These are phyloP conservation scores for Pegea sp. DNA, from an alignment of 23 tunicate genomes.

Conservation along the genomic window DNA sequence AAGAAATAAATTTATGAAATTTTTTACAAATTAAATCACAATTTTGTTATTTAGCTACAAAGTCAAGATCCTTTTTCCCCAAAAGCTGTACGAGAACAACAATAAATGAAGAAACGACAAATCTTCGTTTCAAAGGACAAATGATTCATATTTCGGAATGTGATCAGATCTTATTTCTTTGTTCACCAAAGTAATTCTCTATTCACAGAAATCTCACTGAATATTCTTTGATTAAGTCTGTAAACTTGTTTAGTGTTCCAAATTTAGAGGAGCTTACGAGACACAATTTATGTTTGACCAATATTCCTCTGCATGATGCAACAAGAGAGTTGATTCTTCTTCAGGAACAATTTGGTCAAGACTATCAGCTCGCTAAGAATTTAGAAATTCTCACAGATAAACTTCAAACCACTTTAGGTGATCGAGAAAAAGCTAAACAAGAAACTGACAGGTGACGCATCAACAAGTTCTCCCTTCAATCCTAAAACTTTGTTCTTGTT, in stretches of 20 bases:
- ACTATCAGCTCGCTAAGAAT: slow-evolving; percentile 67
- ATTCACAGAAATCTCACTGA: too few relatives aligned
- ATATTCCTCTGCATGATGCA: slow-evolving; percentile 81
- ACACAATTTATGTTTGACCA: slow-evolving; percentile 34
- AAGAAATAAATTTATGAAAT: too few relatives aligned
- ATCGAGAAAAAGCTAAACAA: slow-evolving; percentile 69
- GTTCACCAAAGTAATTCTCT: slow-evolving; percentile 95
- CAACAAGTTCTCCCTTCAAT: too few relatives aligned
- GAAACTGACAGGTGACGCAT: slow-evolving; percentile 93
- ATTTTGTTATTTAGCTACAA: too few relatives aligned
- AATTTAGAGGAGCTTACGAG: slow-evolving; percentile 56
- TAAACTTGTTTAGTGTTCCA: slow-evolving; percentile 31
- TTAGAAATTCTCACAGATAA: slow-evolving; percentile 84
- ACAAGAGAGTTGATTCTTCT: slow-evolving; percentile 63
- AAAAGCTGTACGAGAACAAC: too few relatives aligned
- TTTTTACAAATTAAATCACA: too few relatives aligned
- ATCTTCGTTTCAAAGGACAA: slow-evolving; percentile 67
- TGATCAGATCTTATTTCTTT: slow-evolving; percentile 57
- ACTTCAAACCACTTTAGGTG: slow-evolving; percentile 66
- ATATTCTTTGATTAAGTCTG: not conserved
- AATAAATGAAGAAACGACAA: slow-evolving; percentile 14
- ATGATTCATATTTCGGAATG: slow-evolving; percentile 69
- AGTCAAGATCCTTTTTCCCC: not conserved
- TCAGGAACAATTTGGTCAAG: slow-evolving; percentile 84
- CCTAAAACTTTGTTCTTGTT: not conserved